These are phyloP conservation scores for Nephrotoma appendiculata DNA, from an alignment of 2,888 invertebrate genomes.

Conservation along the genomic window DNA sequence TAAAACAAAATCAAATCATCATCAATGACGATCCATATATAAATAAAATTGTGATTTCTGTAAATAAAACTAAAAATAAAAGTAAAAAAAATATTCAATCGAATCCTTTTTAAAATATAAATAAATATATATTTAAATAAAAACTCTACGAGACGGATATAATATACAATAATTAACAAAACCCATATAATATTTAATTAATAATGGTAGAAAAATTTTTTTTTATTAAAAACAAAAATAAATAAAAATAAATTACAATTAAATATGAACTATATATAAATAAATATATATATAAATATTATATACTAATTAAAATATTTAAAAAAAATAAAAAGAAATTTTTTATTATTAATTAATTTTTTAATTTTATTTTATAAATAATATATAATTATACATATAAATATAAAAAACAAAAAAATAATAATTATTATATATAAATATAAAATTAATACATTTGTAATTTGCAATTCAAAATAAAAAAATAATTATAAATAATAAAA, in stretches of 20 bases:
- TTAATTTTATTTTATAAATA: neutral
- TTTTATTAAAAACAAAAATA: neutral
- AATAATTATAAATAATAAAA: constrained; percentile 1
- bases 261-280: neutral
- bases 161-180: neutral
- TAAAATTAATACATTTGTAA: neutral
- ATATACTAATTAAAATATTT: neutral
- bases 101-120: neutral
- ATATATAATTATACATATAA: neutral
- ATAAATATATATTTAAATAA: neutral
- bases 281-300: neutral
- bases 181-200: neutral
- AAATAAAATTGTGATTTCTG: neutral
- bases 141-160: neutral
- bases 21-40: neutral
- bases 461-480: neutral
- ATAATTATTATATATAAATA: neutral
- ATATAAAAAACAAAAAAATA: neutral
- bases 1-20: neutral
- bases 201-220: neutral
- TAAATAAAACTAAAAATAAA: neutral
- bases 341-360: neutral
- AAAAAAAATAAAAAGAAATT: neutral
- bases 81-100: neutral
- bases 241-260: neutral